phyloP scores from a whole-genome alignment of 2,113 vertebrate genomes.

The Pithys albifrons region DNA sequence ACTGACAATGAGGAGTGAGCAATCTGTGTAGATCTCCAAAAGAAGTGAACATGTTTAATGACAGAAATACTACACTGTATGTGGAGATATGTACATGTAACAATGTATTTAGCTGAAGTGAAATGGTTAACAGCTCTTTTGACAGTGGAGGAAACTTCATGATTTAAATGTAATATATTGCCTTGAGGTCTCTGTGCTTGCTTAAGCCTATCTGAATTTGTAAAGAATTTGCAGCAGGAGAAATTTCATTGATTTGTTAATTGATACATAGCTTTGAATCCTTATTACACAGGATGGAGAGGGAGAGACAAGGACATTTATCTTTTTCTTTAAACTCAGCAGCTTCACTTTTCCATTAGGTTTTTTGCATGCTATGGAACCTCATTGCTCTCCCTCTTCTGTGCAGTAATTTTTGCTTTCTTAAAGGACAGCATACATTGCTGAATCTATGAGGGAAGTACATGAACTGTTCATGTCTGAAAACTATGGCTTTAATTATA shows the following conservation, averaged over 20 bases:
- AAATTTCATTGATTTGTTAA: slow-evolving; percentile 54
- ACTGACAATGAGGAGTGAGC: not conserved
- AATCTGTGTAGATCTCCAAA: not conserved
- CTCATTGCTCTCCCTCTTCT: not conserved
- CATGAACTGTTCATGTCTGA: not conserved
- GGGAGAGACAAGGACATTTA: slow-evolving; percentile 14
- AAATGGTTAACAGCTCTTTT: slow-evolving; percentile 12
- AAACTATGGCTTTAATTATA: slow-evolving; percentile 42
- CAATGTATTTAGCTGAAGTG: not conserved
- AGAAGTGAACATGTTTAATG: not conserved
- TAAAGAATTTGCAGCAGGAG: slow-evolving; percentile 35
- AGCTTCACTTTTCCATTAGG: slow-evolving; percentile 8
- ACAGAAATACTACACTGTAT: not conserved
- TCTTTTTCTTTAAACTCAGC: slow-evolving; percentile 58
- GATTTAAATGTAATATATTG: slow-evolving; percentile 32
- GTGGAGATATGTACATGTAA: not conserved
- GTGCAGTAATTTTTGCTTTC: slow-evolving; percentile 15
- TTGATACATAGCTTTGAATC: slow-evolving; percentile 62
- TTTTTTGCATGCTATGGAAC: not conserved
- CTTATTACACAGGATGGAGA: slow-evolving; percentile 24
- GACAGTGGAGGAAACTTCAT: slow-evolving; percentile 27
- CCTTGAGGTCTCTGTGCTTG: not conserved
- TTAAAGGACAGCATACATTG: not conserved
- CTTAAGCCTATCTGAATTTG: slow-evolving; percentile 38
- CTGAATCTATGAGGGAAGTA: not conserved